Evolutionary conservation across 1,140 invertebrate species (phyloP).

Genomic region (Zaprionus gabonicus): DNA sequence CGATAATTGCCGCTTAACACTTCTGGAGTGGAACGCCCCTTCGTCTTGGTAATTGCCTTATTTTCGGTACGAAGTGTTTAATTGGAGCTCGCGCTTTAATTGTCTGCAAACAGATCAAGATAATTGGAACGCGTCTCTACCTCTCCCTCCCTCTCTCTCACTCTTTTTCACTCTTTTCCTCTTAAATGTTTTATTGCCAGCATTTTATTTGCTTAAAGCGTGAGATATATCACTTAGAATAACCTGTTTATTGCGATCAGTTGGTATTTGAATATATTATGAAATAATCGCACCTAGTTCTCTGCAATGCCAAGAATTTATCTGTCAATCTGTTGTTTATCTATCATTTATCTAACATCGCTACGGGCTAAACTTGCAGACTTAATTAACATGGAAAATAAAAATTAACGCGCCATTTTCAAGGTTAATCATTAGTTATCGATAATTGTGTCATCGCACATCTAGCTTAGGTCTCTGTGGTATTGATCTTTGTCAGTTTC

Average conservation of each 20-base stretch:
- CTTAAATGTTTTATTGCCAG: background rate
- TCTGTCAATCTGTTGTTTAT: background rate
- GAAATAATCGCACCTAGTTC: background rate
- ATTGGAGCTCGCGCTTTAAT: conserved; percentile 55
- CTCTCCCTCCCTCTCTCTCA: background rate
- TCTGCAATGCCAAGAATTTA: background rate
- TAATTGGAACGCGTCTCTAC: conserved; percentile 8
- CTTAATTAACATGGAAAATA: conserved; percentile 28
- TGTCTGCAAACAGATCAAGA: conserved; percentile 52
- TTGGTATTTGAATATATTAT: background rate
- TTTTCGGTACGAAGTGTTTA: conserved; percentile 64
- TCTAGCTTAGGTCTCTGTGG: conserved; percentile 46
- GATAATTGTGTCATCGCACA: conserved; percentile 66
- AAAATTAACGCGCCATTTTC: conserved; percentile 30
- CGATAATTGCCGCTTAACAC: conserved; percentile 67
- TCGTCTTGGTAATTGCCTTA: conserved; percentile 69
- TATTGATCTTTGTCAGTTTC: conserved; percentile 16
- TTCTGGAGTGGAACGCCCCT: conserved; percentile 69
- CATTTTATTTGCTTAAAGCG: background rate
- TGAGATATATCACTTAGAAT: background rate
- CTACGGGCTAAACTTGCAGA: background rate
- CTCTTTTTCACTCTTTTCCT: too few species aligned
- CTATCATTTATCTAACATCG: background rate
- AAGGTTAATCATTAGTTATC: conserved; percentile 51
- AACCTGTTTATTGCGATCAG: background rate